A percentile compares a stretch with the other conserved stretches of the same genome.
Conservation (phyloP, 2,888 invertebrate species). For the Alloplasta piceator region DNA sequence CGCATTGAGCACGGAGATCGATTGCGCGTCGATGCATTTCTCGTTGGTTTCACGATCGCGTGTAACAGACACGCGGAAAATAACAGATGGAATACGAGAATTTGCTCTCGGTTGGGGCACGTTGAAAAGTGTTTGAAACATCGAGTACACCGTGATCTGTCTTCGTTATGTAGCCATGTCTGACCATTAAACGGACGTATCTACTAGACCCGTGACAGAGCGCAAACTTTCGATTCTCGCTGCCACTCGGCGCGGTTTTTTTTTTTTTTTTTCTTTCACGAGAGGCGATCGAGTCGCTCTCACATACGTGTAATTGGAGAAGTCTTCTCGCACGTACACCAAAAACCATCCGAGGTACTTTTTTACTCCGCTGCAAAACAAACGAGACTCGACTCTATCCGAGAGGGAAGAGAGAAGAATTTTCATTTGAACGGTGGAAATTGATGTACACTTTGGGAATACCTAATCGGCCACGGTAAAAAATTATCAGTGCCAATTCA, state of each 20-base stretch:
- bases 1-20: constrained; percentile 46
- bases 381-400: background rate
- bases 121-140: constrained; percentile 58
- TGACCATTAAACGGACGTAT: constrained; percentile 53
- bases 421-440: constrained; percentile 27
- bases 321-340: constrained; percentile 48
- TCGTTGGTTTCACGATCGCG: constrained; percentile 6
- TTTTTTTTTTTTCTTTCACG: constrained; percentile 35
- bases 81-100: constrained; percentile 46
- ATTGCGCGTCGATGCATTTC: constrained; percentile 44
- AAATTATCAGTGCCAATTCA: too few species aligned
- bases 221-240: constrained; percentile 62
- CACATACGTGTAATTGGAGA: constrained; percentile 65
- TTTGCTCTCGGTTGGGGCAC: constrained; percentile 44
- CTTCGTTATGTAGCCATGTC: constrained; percentile 59
- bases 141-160: constrained; percentile 48
- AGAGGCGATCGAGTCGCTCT: constrained; percentile 30
- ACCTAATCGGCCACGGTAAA: too few species aligned
- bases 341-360: background rate
- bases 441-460: too few species aligned
- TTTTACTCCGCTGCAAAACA: constrained; percentile 5
- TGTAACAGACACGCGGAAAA: constrained; percentile 29
- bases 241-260: constrained; percentile 19
- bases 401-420: background rate
- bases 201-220: constrained; percentile 30